phyloP scores from a whole-genome alignment of 2,888 invertebrate species.

The Malachius bipustulatus region DNA sequence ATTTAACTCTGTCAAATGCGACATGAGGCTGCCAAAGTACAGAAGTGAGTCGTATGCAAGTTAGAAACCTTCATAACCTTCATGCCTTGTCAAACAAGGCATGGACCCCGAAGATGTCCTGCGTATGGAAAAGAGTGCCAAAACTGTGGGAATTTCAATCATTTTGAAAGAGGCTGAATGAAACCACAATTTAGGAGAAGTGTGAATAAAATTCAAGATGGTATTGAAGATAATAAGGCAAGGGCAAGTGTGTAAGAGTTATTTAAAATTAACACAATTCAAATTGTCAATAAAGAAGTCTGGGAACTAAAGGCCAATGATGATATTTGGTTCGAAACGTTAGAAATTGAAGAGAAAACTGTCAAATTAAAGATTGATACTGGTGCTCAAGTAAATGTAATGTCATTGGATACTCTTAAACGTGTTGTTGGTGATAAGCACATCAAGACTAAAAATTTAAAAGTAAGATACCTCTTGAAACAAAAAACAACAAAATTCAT shows the following conservation, averaged over 20 bases:
- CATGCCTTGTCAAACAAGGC: no score
- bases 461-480: no score
- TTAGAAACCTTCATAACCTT: not conserved
- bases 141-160: constrained; percentile 1
- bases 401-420: not conserved
- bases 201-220: not conserved
- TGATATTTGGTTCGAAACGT: not conserved
- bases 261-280: not conserved
- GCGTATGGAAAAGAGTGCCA: not conserved
- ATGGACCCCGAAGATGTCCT: not conserved
- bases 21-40: not conserved
- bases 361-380: constrained; percentile 1
- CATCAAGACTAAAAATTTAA: no score
- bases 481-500: no score
- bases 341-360: constrained; percentile 12
- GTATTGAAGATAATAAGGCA: not conserved
- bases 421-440: no score
- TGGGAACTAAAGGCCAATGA: not conserved
- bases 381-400: not conserved
- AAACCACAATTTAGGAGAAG: not conserved
- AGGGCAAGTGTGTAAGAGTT: constrained; percentile 7
- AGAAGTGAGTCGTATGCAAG: not conserved
- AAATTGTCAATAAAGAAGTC: not conserved
- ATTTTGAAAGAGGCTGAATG: not conserved
- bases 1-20: not conserved